Conservation (phyloP, 2,797 vertebrate genomes). For the Alcedo atthis region DNA sequence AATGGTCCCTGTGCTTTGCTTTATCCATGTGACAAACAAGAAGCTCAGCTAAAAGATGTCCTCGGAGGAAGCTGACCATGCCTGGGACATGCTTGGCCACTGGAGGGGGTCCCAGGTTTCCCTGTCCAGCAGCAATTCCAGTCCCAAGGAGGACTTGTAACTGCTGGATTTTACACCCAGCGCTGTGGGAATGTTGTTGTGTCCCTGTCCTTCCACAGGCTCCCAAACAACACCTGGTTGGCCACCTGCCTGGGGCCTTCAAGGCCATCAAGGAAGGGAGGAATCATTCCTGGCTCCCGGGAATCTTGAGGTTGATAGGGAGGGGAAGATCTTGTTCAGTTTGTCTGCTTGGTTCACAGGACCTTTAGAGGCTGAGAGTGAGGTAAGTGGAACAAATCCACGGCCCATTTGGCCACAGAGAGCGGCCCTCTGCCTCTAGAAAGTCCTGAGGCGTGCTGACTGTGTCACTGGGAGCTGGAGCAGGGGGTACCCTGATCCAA, state of each 20-base stretch:
- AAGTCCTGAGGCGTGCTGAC: accelerated
- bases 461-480: accelerated
- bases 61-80: not conserved
- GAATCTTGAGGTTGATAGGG: not conserved
- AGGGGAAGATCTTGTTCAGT: not conserved
- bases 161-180: not conserved
- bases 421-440: not conserved
- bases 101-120: accelerated
- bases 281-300: accelerated
- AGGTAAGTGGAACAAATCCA: accelerated
- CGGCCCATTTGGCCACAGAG: not conserved
- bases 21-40: not conserved
- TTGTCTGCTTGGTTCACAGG: not conserved
- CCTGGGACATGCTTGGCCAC: not conserved
- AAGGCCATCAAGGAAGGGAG: not conserved
- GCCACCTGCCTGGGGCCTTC: not conserved
- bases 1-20: not conserved
- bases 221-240: not conserved
- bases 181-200: not conserved
- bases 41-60: not conserved
- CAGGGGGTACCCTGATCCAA: not conserved
- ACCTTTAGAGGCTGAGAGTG: not conserved
- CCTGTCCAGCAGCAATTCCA: not conserved
- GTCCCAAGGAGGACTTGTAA: not conserved
- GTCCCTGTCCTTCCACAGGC: not conserved